Evolutionary conservation across 1,140 invertebrate genomes (phyloP).

Genomic region (Vanessa tameamea): DNA sequence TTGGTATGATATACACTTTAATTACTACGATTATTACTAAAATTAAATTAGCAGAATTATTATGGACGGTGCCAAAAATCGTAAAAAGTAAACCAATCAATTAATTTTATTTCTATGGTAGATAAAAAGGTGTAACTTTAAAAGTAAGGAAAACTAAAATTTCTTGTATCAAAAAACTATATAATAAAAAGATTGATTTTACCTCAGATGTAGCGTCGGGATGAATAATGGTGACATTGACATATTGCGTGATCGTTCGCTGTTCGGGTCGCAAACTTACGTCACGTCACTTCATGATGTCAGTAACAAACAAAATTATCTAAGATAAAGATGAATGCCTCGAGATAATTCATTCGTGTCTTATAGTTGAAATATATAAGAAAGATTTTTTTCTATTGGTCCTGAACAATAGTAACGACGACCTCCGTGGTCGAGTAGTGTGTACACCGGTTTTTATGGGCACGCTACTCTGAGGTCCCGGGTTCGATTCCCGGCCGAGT

Average conservation of each 20-base stretch:
- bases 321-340: conserved; percentile 1
- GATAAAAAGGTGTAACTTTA: neutral
- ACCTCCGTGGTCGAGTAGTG: too few relatives aligned
- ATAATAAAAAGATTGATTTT: conserved; percentile 25
- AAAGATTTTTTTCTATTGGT: too few relatives aligned
- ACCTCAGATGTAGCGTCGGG: conserved; percentile 16
- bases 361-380: neutral
- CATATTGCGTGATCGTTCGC: conserved; percentile 22
- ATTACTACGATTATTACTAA: too few relatives aligned
- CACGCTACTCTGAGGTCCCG: too few relatives aligned
- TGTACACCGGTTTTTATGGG: too few relatives aligned
- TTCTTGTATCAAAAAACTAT: neutral
- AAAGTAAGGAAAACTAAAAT: neutral
- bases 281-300: neutral
- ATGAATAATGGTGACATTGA: conserved; percentile 34
- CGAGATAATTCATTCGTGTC: neutral
- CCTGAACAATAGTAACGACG: too few relatives aligned
- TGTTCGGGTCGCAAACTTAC: conserved; percentile 2
- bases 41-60: too few relatives aligned
- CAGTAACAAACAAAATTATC: conserved; percentile 6
- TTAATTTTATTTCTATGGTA: too few relatives aligned
- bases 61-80: too few relatives aligned
- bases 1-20: too few relatives aligned
- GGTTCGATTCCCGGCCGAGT: too few relatives aligned
- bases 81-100: too few relatives aligned